A percentile compares a stretch with the other conserved stretches of the same genome.
phyloP scores from a whole-genome alignment of 1,140 invertebrate species.

The Drosophila nannoptera region DNA sequence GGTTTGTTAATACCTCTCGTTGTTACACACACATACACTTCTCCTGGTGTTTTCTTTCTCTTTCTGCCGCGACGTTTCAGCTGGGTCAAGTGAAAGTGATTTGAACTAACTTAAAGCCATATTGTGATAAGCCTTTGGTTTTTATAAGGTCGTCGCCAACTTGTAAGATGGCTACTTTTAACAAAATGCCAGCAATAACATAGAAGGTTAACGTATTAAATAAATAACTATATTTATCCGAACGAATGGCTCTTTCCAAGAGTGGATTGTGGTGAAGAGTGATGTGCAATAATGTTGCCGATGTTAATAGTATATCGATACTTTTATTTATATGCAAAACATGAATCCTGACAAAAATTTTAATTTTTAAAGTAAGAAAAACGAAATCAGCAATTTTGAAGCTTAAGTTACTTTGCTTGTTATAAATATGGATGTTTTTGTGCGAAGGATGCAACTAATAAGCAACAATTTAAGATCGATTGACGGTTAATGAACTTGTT shows the following conservation, averaged over 20 bases:
- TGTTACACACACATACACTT: slow-evolving; percentile 39
- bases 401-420: slow-evolving; percentile 17
- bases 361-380: not conserved
- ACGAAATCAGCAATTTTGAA: not conserved
- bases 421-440: not conserved
- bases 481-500: not conserved
- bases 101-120: slow-evolving; percentile 50
- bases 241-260: slow-evolving; percentile 6
- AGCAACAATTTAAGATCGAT: not conserved
- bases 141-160: slow-evolving; percentile 26
- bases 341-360: slow-evolving; percentile 14
- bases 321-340: not conserved
- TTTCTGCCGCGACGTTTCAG: slow-evolving; percentile 33
- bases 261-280: slow-evolving; percentile 20
- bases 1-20: slow-evolving; percentile 4
- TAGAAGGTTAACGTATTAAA: slow-evolving; percentile 13
- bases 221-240: slow-evolving; percentile 26
- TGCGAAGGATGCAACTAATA: not conserved
- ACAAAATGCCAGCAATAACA: not conserved
- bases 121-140: slow-evolving; percentile 14
- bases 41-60: slow-evolving; percentile 45
- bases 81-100: slow-evolving; percentile 33
- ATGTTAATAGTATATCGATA: slow-evolving; percentile 31
- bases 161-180: slow-evolving; percentile 6
- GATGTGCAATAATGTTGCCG: slow-evolving; percentile 21